These are phyloP conservation scores for Aythya fuligula DNA, from an alignment of 2,797 vertebrate species.

Conservation along the genomic window DNA sequence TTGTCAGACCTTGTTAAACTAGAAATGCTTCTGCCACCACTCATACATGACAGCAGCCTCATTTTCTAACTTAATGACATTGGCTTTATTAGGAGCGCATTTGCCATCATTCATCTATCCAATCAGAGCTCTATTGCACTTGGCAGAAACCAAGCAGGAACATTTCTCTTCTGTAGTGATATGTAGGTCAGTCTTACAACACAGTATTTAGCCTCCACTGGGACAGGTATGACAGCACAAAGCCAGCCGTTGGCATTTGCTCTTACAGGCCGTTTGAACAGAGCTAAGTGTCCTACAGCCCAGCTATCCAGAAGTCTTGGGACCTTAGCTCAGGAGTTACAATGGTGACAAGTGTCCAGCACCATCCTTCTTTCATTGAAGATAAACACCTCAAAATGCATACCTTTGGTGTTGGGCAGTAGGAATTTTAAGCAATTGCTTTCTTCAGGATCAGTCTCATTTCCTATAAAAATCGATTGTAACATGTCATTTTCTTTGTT, in stretches of 20 bases:
- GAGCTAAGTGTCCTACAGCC: not conserved
- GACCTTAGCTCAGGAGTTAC: not conserved
- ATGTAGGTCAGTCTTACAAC: constrained; percentile 71
- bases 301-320: not conserved
- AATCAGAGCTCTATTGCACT: constrained; percentile 52
- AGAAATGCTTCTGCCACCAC: constrained; percentile 64
- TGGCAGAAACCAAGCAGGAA: constrained; percentile 54
- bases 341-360: not conserved
- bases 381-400: not conserved
- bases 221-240: constrained; percentile 30
- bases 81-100: constrained; percentile 43
- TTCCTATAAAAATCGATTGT: not conserved
- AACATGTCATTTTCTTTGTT: not conserved
- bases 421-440: not conserved
- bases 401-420: not conserved
- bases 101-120: constrained; percentile 58
- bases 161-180: constrained; percentile 59
- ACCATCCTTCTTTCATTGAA: not conserved
- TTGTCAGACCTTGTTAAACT: constrained; percentile 63
- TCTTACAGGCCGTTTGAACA: not conserved
- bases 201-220: constrained; percentile 31
- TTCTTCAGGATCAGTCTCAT: not conserved
- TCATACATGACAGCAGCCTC: constrained; percentile 61
- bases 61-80: constrained; percentile 64
- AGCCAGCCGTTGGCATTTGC: not conserved